Percentiles rank a stretch among this genome's conserved stretches.
These are phyloP conservation scores for Vandiemenella viatica DNA, from an alignment of 2,888 invertebrate genomes.

Conservation along the genomic window DNA sequence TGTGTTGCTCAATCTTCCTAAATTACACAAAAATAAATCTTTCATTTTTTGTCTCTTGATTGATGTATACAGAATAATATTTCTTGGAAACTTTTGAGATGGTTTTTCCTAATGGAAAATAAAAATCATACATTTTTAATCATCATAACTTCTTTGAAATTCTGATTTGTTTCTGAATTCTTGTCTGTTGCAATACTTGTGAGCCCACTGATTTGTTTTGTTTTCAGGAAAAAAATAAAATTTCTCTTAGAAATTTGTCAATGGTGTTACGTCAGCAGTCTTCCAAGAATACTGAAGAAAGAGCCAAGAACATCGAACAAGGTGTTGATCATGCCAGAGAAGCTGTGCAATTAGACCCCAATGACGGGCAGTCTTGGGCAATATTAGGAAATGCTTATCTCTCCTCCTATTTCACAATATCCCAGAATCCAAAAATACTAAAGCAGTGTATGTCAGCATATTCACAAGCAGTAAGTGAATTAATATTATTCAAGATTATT, in stretches of 20 bases:
- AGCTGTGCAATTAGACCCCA: conserved; percentile 59
- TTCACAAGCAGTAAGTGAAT: conserved; percentile 49
- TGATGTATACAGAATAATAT: too few species aligned
- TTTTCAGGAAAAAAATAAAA: conserved; percentile 51
- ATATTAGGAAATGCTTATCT: conserved; percentile 74
- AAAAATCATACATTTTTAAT: too few species aligned
- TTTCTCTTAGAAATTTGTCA: conserved; percentile 63
- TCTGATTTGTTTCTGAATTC: too few species aligned
- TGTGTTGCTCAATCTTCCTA: too few species aligned
- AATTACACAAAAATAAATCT: too few species aligned
- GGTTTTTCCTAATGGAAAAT: too few species aligned
- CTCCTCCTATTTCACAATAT: conserved; percentile 58
- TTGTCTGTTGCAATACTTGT: too few species aligned
- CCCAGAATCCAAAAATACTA: conserved; percentile 54
- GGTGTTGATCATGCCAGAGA: conserved; percentile 68
- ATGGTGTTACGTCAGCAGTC: conserved; percentile 60
- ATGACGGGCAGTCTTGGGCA: conserved; percentile 71
- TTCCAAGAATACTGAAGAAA: conserved; percentile 33
- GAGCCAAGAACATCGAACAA: conserved; percentile 44
- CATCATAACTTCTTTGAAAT: too few species aligned
- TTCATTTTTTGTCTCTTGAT: too few species aligned
- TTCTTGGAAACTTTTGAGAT: too few species aligned
- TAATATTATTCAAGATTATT: too few species aligned
- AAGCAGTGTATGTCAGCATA: conserved; percentile 67
- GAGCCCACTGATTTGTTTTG: neutral